These are phyloP conservation scores for Parnassius smintheus DNA, from an alignment of 2,888 invertebrate species.

Conservation along the genomic window DNA sequence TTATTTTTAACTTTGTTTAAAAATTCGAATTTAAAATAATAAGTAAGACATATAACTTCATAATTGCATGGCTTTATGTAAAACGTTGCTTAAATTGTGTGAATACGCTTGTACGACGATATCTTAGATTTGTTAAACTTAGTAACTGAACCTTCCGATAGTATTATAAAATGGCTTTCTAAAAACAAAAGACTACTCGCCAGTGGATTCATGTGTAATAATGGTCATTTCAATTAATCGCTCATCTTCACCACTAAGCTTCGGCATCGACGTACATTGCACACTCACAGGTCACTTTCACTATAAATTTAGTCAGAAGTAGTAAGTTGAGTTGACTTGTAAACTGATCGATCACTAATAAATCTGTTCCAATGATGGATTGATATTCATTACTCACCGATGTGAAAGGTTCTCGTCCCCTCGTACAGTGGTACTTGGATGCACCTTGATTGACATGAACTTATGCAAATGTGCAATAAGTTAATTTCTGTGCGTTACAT, in stretches of 20 bases:
- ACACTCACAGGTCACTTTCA: slow-evolving; percentile 23
- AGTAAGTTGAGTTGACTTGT: slow-evolving; percentile 5
- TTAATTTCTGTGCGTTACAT: slow-evolving; percentile 16
- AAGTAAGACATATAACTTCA: too few relatives aligned
- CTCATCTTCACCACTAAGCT: slow-evolving; percentile 5
- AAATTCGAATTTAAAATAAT: too few relatives aligned
- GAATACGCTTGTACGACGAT: too few relatives aligned
- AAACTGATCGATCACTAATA: slow-evolving; percentile 25
- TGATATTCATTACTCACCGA: slow-evolving; percentile 15
- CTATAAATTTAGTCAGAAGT: slow-evolving; percentile 13
- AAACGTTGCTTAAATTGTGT: too few relatives aligned
- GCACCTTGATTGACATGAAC: slow-evolving; percentile 8
- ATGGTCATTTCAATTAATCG: slow-evolving; percentile 4
- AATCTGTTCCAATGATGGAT: slow-evolving; percentile 22
- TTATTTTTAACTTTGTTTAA: too few relatives aligned
- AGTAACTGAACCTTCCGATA: too few relatives aligned
- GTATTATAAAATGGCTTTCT: too few relatives aligned
- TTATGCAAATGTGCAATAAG: not conserved
- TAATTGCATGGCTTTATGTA: too few relatives aligned
- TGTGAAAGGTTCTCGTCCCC: slow-evolving; percentile 15
- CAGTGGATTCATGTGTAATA: too few relatives aligned
- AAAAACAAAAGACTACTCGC: too few relatives aligned
- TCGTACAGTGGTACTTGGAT: not conserved
- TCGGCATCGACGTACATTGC: slow-evolving; percentile 11
- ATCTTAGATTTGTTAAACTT: too few relatives aligned